Percentiles rank a stretch among this genome's conserved stretches.
Conservation (phyloP, 2,888 invertebrate species). For the Erebia aethiops region DNA sequence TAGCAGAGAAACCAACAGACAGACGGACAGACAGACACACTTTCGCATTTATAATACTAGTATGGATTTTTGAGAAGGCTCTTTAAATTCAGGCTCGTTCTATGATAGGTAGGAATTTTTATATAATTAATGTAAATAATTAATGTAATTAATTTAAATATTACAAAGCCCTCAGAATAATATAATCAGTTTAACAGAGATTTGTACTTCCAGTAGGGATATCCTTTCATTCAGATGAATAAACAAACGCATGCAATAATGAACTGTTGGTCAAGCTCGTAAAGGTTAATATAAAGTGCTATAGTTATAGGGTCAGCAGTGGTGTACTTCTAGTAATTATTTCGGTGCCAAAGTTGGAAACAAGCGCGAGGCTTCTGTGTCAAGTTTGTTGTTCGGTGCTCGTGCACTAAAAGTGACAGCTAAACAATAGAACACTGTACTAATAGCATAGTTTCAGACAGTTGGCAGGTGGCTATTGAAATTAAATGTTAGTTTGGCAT, state of each 20-base stretch:
- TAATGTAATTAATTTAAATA: no score
- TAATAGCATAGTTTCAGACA: conserved; percentile 3
- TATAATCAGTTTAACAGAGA: not conserved
- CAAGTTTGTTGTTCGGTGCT: conserved; percentile 10
- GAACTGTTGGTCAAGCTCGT: not conserved
- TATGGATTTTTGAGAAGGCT: no score
- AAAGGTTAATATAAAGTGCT: not conserved
- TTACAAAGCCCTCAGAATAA: not conserved
- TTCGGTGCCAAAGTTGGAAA: conserved; percentile 20
- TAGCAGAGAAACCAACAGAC: no score
- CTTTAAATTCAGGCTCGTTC: no score
- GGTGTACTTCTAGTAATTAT: conserved; percentile 17
- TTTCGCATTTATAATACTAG: not conserved
- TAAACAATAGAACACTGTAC: conserved; percentile 13
- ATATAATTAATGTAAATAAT: no score
- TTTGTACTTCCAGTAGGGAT: not conserved
- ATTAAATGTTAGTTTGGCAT: not conserved
- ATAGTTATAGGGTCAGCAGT: not conserved
- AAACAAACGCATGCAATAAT: not conserved
- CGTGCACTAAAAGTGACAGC: conserved; percentile 16
- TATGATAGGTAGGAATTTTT: no score
- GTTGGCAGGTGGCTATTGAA: conserved; percentile 2
- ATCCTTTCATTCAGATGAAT: not conserved
- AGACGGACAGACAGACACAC: no score
- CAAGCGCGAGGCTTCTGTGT: conserved; percentile 18